A percentile compares a stretch with the other conserved stretches of the same genome.
Conservation (phyloP, 2,113 vertebrate species). For the Austrofundulus limnaeus region DNA sequence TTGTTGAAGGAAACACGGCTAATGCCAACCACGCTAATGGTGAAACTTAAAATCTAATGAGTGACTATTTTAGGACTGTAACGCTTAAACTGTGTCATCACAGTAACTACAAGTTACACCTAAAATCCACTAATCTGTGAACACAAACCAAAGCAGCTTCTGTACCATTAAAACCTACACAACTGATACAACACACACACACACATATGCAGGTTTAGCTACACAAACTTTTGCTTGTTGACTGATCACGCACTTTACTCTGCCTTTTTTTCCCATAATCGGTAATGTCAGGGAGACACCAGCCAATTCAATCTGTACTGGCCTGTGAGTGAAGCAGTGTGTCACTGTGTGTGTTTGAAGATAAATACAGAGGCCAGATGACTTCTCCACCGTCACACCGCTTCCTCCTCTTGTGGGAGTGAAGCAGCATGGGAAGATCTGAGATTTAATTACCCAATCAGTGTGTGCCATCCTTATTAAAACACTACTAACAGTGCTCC, state of each 20-base stretch:
- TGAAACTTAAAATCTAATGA: slow-evolving; percentile 8
- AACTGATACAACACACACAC: neutral
- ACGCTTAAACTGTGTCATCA: neutral
- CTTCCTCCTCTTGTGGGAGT: slow-evolving; percentile 64
- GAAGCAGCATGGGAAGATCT: slow-evolving; percentile 69
- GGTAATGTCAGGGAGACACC: slow-evolving; percentile 46
- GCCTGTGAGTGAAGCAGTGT: slow-evolving; percentile 36
- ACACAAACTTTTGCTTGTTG: slow-evolving; percentile 37
- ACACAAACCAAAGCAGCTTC: neutral
- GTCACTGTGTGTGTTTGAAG: slow-evolving; percentile 62
- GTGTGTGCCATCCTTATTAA: slow-evolving; percentile 85
- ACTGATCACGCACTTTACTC: slow-evolving; percentile 39
- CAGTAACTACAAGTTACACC: too few relatives aligned
- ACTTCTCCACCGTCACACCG: slow-evolving; percentile 61
- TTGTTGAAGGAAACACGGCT: too few relatives aligned
- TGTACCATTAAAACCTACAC: neutral
- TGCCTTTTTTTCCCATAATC: slow-evolving; percentile 48
- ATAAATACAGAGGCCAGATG: slow-evolving; percentile 64
- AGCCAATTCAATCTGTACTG: slow-evolving; percentile 50
- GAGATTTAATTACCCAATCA: slow-evolving; percentile 86
- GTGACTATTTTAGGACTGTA: neutral
- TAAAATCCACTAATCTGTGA: too few relatives aligned
- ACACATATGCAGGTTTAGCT: slow-evolving; percentile 16
- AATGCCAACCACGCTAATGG: neutral
- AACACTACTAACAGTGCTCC: slow-evolving; percentile 86